These are phyloP conservation scores for Clarias macrocephalus DNA, from an alignment of 2,113 vertebrate species.

Conservation along the genomic window DNA sequence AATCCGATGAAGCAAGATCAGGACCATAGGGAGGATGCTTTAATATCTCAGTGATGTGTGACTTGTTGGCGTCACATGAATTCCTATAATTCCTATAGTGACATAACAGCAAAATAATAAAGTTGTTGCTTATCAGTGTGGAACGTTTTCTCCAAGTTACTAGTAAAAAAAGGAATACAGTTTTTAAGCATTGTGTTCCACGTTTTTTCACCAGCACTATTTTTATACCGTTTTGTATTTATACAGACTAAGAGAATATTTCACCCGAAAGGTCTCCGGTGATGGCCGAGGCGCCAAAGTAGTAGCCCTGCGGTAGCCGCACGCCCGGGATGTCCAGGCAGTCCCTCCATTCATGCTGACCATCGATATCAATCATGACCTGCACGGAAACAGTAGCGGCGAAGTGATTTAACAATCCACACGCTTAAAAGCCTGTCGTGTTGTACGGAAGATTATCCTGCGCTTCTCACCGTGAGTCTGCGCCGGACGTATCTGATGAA, in stretches of 20 bases:
- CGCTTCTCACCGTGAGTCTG: constrained; percentile 86
- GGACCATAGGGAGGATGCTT: no score
- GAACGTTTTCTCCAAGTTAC: not conserved
- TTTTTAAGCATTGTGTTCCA: not conserved
- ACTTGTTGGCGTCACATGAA: not conserved
- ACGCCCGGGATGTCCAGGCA: constrained; percentile 92
- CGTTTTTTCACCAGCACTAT: not conserved
- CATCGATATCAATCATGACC: constrained; percentile 93
- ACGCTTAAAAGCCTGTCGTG: not conserved
- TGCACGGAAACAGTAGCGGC: constrained; percentile 50
- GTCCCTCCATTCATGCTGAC: constrained; percentile 93
- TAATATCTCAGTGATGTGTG: not conserved
- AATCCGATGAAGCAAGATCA: no score
- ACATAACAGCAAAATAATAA: not conserved
- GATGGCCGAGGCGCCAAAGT: constrained; percentile 87
- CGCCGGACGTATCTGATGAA: constrained; percentile 92
- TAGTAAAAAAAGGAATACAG: not conserved
- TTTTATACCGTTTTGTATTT: not conserved
- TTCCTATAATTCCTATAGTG: not conserved
- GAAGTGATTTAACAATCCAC: not conserved
- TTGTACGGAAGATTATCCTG: not conserved
- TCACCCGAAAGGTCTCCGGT: constrained; percentile 94
- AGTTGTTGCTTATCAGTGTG: not conserved
- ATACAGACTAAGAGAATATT: not conserved
- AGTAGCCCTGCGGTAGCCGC: constrained; percentile 84